Conservation (phyloP, 2,113 vertebrate species). For the Callipepla squamata region DNA sequence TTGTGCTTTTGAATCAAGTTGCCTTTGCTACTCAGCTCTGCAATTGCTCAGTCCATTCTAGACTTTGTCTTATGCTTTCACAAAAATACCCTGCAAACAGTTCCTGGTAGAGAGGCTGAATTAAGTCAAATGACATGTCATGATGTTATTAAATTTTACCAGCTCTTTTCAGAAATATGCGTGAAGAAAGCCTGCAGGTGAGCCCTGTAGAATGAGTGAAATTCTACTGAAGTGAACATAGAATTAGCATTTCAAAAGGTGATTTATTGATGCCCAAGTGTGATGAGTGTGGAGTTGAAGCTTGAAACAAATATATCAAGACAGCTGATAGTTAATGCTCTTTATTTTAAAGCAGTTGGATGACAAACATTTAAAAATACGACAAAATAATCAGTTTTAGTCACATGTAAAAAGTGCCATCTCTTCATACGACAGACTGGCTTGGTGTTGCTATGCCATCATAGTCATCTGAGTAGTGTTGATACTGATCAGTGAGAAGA, state of each 20-base stretch:
- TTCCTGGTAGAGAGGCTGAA: not conserved
- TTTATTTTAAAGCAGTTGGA: constrained; percentile 47
- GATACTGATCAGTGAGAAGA: constrained; percentile 90
- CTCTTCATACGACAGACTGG: constrained; percentile 86
- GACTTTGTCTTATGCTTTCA: not conserved
- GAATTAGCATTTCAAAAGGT: not conserved
- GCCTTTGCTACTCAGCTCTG: not conserved
- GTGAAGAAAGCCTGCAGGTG: not conserved
- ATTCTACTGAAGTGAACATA: not conserved
- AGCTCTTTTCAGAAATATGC: not conserved
- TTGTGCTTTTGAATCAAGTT: not conserved
- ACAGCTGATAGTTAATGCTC: constrained; percentile 33
- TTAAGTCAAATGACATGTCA: not conserved
- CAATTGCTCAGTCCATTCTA: not conserved
- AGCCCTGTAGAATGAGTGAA: not conserved
- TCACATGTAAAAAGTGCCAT: not conserved
- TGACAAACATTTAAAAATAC: constrained; percentile 29
- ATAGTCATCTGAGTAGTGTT: constrained; percentile 89
- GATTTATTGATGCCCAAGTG: not conserved
- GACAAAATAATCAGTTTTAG: constrained; percentile 26
- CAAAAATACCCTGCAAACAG: not conserved
- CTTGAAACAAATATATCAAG: not conserved
- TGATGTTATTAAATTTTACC: not conserved
- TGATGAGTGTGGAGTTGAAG: not conserved
- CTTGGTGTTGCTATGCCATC: constrained; percentile 80